Conservation (phyloP, 2,888 invertebrate species). For the Phengaris alcon region DNA sequence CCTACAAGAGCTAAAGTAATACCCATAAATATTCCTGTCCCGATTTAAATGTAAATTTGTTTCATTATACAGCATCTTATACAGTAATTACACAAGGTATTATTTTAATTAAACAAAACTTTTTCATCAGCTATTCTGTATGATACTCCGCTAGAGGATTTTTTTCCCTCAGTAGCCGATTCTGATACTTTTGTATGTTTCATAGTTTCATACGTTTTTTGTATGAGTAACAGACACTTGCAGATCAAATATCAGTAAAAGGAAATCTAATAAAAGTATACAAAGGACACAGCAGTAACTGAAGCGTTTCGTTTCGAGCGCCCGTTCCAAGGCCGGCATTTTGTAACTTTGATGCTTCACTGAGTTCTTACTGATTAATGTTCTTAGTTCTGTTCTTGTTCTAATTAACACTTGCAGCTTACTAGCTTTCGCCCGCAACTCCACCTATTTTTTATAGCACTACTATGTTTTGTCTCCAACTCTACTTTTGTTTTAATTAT, state of each 20-base stretch:
- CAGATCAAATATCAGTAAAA: conserved; percentile 15
- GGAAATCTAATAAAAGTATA: conserved; percentile 46
- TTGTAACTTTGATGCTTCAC: conserved; percentile 39
- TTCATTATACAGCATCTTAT: too few species aligned
- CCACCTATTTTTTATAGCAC: background rate
- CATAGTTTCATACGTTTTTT: conserved; percentile 21
- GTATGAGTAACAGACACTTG: conserved; percentile 31
- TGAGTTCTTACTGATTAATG: conserved; percentile 30
- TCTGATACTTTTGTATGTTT: background rate
- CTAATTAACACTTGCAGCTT: background rate
- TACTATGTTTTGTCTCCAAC: too few species aligned
- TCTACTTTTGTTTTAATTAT: too few species aligned
- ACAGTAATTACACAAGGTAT: too few species aligned
- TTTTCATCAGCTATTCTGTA: too few species aligned
- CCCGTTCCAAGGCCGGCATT: conserved; percentile 55
- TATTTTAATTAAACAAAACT: too few species aligned
- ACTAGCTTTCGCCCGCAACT: too few species aligned
- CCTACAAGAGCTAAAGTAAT: background rate
- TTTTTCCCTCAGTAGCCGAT: background rate
- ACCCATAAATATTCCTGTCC: too few species aligned
- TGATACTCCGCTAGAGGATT: background rate
- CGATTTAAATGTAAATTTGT: too few species aligned
- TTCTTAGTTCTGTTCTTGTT: conserved; percentile 28
- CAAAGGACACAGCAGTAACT: conserved; percentile 69
- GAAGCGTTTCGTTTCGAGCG: conserved; percentile 69